These are phyloP conservation scores for Acinonyx jubatus DNA, from an alignment of 2,113 vertebrate species.

Conservation along the genomic window DNA sequence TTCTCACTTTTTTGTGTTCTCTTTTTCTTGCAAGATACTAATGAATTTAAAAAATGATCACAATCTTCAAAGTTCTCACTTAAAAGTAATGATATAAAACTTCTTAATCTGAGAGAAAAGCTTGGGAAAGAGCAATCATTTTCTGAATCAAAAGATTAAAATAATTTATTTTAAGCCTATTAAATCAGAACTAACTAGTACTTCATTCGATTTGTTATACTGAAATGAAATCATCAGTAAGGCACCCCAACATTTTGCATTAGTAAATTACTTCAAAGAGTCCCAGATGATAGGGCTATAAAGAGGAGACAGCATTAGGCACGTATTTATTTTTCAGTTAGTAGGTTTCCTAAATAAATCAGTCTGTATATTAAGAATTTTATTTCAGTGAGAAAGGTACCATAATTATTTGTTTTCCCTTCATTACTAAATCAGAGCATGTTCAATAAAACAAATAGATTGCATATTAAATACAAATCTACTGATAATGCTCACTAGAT, in stretches of 20 bases:
- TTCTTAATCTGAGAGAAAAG: neutral
- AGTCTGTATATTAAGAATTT: neutral
- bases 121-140: neutral
- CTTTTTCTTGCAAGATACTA: neutral
- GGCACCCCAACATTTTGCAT: neutral
- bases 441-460: conserved; percentile 43
- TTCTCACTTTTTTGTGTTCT: neutral
- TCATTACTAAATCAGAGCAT: conserved; percentile 24
- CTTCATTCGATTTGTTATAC: neutral
- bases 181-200: neutral
- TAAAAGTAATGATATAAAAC: conserved; percentile 33
- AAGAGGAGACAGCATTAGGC: neutral
- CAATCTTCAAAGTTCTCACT: neutral
- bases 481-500: neutral
- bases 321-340: conserved; percentile 22
- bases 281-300: neutral
- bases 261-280: neutral
- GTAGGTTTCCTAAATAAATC: neutral
- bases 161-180: neutral
- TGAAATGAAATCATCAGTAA: neutral
- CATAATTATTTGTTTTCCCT: conserved; percentile 31
- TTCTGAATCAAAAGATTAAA: neutral
- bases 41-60: neutral
- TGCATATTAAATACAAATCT: conserved; percentile 46
- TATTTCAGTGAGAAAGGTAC: neutral